A percentile compares a stretch with the other conserved stretches of the same genome.
Conservation (phyloP, 2,888 invertebrate genomes). For the Dioctria rufipes region DNA sequence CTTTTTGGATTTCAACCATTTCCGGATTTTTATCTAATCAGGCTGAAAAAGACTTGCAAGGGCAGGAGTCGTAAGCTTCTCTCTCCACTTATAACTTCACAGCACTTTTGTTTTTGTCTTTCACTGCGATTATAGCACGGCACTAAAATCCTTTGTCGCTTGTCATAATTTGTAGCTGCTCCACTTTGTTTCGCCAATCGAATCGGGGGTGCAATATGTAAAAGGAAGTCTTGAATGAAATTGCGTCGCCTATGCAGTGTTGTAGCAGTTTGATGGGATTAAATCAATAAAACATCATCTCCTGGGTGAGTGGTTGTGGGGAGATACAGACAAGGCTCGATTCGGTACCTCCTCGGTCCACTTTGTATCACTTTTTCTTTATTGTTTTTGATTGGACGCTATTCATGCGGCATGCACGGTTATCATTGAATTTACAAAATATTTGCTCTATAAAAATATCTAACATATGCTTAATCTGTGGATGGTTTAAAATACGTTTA, state of each 20-base stretch:
- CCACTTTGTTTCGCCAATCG: slow-evolving; percentile 20
- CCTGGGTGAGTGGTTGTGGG: not conserved
- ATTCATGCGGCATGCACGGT: not conserved
- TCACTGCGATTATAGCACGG: not conserved
- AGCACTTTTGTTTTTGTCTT: not conserved
- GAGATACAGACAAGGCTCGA: not conserved
- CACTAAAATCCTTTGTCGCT: slow-evolving; percentile 17
- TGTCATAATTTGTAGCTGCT: slow-evolving; percentile 16
- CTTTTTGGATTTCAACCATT: slow-evolving; percentile 71
- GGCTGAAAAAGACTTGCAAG: not conserved
- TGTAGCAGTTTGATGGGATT: slow-evolving; percentile 21
- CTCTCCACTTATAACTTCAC: slow-evolving; percentile 11
- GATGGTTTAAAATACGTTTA: slow-evolving; percentile 9
- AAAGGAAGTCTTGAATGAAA: not conserved
- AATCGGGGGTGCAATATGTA: not conserved
- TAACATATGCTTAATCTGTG: slow-evolving; percentile 12
- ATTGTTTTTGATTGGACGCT: not conserved
- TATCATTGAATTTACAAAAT: no score
- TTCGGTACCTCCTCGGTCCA: not conserved
- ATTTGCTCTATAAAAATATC: slow-evolving; percentile 5
- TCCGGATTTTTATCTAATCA: slow-evolving; percentile 30
- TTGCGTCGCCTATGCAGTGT: slow-evolving; percentile 24
- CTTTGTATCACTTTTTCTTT: not conserved
- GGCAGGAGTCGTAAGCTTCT: no score
- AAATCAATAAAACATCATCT: slow-evolving; percentile 44